These are phyloP conservation scores for Ptychodera flava DNA, from an alignment of 35 echinoderm and acorn worm species.

Conservation along the genomic window DNA sequence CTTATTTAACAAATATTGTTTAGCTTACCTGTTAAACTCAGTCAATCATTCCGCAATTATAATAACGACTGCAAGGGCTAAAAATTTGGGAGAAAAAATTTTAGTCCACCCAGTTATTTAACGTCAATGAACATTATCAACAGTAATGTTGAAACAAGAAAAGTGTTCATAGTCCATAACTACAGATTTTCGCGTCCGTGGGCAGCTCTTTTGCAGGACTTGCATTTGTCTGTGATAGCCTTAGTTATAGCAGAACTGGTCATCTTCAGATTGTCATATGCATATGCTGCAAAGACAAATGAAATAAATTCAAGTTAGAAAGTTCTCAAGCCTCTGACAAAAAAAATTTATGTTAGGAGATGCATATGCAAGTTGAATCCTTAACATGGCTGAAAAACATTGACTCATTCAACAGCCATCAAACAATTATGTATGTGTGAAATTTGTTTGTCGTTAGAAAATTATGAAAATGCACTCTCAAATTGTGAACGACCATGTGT, in stretches of 20 bases:
- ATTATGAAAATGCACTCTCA: too few species aligned
- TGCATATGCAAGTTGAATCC: too few species aligned
- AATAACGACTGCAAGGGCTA: too few species aligned
- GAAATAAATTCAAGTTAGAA: too few species aligned
- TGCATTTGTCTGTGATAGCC: background rate
- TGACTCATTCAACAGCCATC: background rate
- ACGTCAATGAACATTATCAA: background rate
- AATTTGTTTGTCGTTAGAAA: too few species aligned
- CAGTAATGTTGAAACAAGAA: background rate
- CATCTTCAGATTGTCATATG: background rate
- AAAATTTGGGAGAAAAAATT: background rate
- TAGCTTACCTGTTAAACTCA: background rate
- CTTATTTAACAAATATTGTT: too few species aligned
- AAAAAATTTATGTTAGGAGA: too few species aligned
- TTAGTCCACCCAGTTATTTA: background rate
- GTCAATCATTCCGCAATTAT: background rate
- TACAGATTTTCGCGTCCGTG: background rate
- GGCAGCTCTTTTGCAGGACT: background rate
- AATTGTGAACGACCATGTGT: too few species aligned
- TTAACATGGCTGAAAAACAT: too few species aligned
- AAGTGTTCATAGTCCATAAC: background rate
- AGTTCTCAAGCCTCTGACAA: too few species aligned
- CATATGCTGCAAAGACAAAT: background rate
- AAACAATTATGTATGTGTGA: background rate
- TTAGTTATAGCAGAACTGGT: background rate